phyloP scores from a whole-genome alignment of 2,888 invertebrate species.

The Ptychoptera contaminata region DNA sequence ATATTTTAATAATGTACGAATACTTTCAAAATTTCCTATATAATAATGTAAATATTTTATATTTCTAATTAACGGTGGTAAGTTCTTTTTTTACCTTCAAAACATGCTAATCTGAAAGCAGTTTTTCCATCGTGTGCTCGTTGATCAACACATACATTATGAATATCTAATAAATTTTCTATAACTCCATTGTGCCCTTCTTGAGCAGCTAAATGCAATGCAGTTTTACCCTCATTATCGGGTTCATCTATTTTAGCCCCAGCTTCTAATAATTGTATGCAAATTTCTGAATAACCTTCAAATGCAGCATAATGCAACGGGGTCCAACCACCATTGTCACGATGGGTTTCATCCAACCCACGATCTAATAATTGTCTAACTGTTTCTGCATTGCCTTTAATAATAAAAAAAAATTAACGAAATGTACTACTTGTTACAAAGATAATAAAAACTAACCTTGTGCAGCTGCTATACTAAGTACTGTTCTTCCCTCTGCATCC shows the following conservation, averaged over 20 bases:
- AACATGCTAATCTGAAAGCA: constrained; percentile 46
- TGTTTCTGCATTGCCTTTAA: constrained; percentile 59
- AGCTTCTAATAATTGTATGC: constrained; percentile 47
- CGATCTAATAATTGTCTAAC: constrained; percentile 78
- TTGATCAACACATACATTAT: constrained; percentile 66
- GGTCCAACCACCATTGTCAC: constrained; percentile 95
- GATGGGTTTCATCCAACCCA: constrained; percentile 71
- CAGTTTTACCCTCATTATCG: constrained; percentile 82
- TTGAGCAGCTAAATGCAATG: constrained; percentile 77
- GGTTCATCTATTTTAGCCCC: constrained; percentile 79
- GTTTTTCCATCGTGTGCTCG: constrained; percentile 84
- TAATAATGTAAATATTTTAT: constrained; percentile 45
- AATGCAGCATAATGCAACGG: constrained; percentile 92
- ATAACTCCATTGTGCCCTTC: constrained; percentile 57
- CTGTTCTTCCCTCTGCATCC: constrained; percentile 87
- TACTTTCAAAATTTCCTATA: constrained; percentile 63
- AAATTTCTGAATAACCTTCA: constrained; percentile 46
- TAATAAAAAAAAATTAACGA: neutral
- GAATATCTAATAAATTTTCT: constrained; percentile 48
- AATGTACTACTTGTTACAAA: neutral
- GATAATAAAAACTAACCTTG: constrained; percentile 37
- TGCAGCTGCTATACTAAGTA: constrained; percentile 68
- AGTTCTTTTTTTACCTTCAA: constrained; percentile 17
- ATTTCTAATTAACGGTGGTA: too few relatives aligned
- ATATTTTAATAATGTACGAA: constrained; percentile 43